Conservation (phyloP, 1,140 invertebrate genomes). For the Eufriesea mexicana region DNA sequence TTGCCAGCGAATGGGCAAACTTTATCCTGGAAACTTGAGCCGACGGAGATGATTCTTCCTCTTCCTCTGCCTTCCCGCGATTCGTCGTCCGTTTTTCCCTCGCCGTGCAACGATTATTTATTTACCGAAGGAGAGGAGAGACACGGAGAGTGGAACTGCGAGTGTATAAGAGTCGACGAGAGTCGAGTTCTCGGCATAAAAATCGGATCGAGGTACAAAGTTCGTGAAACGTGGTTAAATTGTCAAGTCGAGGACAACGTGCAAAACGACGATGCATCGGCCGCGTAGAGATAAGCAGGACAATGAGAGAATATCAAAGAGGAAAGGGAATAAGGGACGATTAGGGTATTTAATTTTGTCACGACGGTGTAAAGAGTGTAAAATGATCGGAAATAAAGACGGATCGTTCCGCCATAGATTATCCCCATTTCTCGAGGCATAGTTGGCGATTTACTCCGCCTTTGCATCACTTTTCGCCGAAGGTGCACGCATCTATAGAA, state of each 20-base stretch:
- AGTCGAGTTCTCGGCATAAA: too few relatives aligned
- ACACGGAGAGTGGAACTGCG: not conserved
- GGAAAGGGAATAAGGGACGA: too few relatives aligned
- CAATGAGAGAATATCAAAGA: not conserved
- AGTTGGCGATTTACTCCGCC: constrained; percentile 28
- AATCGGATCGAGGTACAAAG: too few relatives aligned
- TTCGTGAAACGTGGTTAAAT: too few relatives aligned
- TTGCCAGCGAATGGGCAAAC: constrained; percentile 59
- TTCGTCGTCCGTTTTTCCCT: constrained; percentile 10
- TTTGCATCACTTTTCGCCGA: constrained; percentile 45
- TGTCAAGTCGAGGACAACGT: too few relatives aligned
- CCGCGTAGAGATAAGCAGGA: not conserved
- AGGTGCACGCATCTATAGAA: constrained; percentile 39
- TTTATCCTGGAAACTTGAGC: constrained; percentile 43
- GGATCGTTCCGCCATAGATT: constrained; percentile 29
- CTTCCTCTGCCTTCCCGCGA: not conserved
- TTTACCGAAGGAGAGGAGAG: not conserved
- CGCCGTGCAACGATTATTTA: not conserved
- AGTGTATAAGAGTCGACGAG: not conserved
- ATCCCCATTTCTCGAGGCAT: constrained; percentile 40
- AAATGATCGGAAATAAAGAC: not conserved
- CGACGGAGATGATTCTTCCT: constrained; percentile 2
- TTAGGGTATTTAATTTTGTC: not conserved
- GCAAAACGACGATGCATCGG: too few relatives aligned
- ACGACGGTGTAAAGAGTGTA: not conserved